Conservation (phyloP, 2,113 vertebrate species). For the Zosterops pallidus region DNA sequence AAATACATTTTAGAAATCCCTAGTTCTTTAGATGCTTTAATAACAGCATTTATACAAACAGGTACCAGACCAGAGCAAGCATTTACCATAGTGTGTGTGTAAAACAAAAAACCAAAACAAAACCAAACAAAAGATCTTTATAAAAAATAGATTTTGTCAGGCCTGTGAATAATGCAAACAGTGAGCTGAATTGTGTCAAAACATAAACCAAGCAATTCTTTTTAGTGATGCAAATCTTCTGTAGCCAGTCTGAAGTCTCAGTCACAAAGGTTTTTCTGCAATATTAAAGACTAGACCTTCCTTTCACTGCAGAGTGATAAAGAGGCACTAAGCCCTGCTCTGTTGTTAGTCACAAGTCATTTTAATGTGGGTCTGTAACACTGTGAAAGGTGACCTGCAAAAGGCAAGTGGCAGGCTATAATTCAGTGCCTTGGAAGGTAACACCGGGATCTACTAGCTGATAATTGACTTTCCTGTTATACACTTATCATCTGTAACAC, state of each 20-base stretch:
- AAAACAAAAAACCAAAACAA: not conserved
- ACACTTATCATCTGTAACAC: conserved; percentile 39
- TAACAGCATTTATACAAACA: not conserved
- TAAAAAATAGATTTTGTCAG: not conserved
- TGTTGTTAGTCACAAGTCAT: conserved; percentile 44
- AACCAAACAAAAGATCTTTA: not conserved
- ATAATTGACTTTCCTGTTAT: conserved; percentile 49
- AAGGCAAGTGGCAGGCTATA: conserved; percentile 18
- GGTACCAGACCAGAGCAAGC: not conserved
- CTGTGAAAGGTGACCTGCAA: conserved; percentile 34
- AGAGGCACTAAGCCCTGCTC: conserved; percentile 17
- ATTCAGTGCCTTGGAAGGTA: conserved; percentile 13
- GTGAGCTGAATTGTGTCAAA: conserved; percentile 3
- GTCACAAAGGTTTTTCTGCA: not conserved
- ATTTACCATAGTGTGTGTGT: not conserved
- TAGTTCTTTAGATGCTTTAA: not conserved
- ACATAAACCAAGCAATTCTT: not conserved
- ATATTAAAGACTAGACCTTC: conserved; percentile 14
- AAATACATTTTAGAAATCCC: not conserved
- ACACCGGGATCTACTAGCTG: not conserved
- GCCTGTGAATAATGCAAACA: conserved; percentile 42
- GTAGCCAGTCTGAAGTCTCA: conserved; percentile 8
- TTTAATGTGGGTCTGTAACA: conserved; percentile 48
- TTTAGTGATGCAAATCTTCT: conserved; percentile 45
- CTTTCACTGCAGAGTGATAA: conserved; percentile 15